Evolutionary conservation across 1,140 invertebrate species (phyloP), one percentile per base, ranked within the genome.

Genomic region (Monomorium pharaonis): DNA sequence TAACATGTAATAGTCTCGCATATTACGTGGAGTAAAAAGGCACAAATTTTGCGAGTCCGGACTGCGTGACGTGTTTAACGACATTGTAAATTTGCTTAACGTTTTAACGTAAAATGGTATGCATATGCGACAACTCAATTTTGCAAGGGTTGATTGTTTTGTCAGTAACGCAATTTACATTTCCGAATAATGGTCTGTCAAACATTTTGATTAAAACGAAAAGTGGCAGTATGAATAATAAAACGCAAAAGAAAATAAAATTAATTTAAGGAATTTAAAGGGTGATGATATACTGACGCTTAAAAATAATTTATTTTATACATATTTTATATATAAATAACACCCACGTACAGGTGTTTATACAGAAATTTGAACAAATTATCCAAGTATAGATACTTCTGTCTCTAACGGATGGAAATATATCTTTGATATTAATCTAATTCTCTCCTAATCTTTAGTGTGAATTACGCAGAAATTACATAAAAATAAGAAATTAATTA

Each of bases 81-180:
- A 78, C n/a, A 70, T 9, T n/a, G 78, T 81, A 81, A 81, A 81
- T 81, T 72, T 70, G 51, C 49, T 81, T 81, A 81, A 70, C 65
- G 65, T 54, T 44, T 81, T 72, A 56, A 56, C 65, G 49, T 44
- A 70, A 81, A 81, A 81, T 49, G 3, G 65, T 81, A 72, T 70
- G 78, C 49, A 70, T 72, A 56, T 70, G 65, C 49, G 78, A 70
- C 65, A 81, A 70, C 49, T 81, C 78, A 56, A 81, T 81, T 81
- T 81, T 70, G 18, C 49, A 44, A 56, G 65, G 33, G 65, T 54
- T 81, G 78, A 81, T 81, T 72, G 78, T 81, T 81, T 81, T 70
- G 78, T 72, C 78, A 81, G 65, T 72, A 47, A 56, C 49, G 78
- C 78, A 81, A 81, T 81, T 81, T 81, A 81, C 78, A 81, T 72